A percentile compares a stretch with the other conserved stretches of the same genome.
Evolutionary conservation across 2,113 vertebrate genomes (phyloP).

Genomic region (Rhinolophus sinicus): DNA sequence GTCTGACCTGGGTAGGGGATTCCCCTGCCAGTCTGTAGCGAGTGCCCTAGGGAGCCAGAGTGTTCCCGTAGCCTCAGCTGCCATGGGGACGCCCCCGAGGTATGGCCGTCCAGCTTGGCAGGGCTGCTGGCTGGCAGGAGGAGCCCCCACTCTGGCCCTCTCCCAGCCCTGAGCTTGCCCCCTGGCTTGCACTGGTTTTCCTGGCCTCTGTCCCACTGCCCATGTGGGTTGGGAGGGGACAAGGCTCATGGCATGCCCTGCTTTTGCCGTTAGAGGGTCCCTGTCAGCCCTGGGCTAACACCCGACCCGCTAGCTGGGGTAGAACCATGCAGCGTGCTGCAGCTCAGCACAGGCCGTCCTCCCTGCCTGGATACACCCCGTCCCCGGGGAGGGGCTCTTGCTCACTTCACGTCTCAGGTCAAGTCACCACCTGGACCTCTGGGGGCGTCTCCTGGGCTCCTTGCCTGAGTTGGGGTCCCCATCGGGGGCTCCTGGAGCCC

Average conservation of each 20-base stretch:
- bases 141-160: not conserved
- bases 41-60: not conserved
- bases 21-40: not conserved
- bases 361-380: too few species aligned
- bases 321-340: not conserved
- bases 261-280: not conserved
- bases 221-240: not conserved
- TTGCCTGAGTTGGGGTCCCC: not conserved
- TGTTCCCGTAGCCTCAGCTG: not conserved
- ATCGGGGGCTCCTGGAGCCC: not conserved
- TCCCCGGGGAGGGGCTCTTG: not conserved
- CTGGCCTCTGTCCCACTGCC: not conserved
- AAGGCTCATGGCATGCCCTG: not conserved
- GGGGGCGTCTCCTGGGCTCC: not conserved
- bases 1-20: not conserved
- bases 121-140: not conserved
- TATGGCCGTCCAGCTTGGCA: not conserved
- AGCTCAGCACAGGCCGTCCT: too few species aligned
- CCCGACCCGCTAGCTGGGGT: not conserved
- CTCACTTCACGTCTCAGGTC: fast-evolving
- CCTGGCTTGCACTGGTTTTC: not conserved
- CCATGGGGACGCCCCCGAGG: not conserved
- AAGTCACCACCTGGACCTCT: too few species aligned
- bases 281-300: not conserved
- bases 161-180: not conserved